Evolutionary conservation across 2,888 invertebrate species (phyloP).

Genomic region (Sphinx pinastri): DNA sequence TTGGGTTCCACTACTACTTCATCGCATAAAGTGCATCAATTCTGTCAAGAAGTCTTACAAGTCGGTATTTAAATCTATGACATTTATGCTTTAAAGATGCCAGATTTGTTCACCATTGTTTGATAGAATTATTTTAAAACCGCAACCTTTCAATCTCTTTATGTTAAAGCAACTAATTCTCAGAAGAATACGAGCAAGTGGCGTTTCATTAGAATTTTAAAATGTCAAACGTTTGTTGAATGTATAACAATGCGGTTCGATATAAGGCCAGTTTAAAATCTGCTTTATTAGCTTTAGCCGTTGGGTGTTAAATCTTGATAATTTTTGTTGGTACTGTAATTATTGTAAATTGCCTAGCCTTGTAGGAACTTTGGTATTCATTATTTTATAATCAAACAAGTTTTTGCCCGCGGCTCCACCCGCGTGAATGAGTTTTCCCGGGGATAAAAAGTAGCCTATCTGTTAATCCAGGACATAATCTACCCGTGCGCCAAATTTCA

Average conservation of each 20-base stretch:
- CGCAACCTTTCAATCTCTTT: conserved; percentile 10
- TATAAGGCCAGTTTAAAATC: conserved; percentile 6
- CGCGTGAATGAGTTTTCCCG: too few relatives aligned
- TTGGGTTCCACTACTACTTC: not conserved
- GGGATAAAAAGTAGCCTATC: too few relatives aligned
- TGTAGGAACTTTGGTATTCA: not conserved
- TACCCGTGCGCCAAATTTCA: too few relatives aligned
- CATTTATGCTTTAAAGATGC: not conserved
- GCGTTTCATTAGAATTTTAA: conserved; percentile 13
- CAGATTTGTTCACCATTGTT: not conserved
- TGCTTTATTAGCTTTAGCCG: not conserved
- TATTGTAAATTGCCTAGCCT: conserved; percentile 16
- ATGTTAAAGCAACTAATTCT: not conserved
- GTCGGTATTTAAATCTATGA: not conserved
- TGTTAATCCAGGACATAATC: too few relatives aligned
- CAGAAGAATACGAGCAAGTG: not conserved
- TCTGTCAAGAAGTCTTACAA: not conserved
- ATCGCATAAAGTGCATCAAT: not conserved
- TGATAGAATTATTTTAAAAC: not conserved
- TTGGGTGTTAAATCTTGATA: not conserved
- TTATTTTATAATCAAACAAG: conserved; percentile 1
- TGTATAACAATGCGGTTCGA: conserved; percentile 1
- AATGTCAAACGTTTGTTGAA: conserved; percentile 19
- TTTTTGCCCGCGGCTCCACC: too few relatives aligned
- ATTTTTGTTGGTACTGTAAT: conserved; percentile 6